phyloP scores from a whole-genome alignment of 35 echinoderm and acorn worm genomes.

The Heliocidaris erythrogramma region DNA sequence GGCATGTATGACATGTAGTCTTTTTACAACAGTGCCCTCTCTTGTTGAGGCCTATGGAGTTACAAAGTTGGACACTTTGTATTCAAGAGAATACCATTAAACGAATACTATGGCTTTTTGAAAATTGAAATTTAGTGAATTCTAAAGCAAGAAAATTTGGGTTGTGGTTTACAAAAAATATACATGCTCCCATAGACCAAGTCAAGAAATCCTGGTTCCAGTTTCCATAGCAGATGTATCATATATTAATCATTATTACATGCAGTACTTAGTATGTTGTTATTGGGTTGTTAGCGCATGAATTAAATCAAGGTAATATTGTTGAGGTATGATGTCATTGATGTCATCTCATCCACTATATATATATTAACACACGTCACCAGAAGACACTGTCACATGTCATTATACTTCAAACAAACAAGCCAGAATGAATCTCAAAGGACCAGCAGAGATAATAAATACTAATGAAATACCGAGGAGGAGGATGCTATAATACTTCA shows the following conservation, averaged over 20 bases:
- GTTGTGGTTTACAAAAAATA: not conserved
- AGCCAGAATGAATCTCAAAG: not conserved
- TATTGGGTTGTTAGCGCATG: no score
- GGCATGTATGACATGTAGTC: not conserved
- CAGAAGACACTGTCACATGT: not conserved
- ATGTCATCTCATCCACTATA: not conserved
- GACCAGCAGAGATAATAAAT: no score
- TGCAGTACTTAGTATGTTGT: no score
- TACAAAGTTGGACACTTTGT: not conserved
- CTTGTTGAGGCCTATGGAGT: not conserved
- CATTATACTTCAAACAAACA: not conserved
- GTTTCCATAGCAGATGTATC: no score
- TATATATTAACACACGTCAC: not conserved
- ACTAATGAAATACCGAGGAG: no score
- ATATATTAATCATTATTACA: no score
- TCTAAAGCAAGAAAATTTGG: not conserved
- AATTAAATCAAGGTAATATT: not conserved
- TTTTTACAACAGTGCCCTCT: not conserved
- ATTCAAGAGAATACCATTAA: not conserved
- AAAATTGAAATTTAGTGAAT: not conserved
- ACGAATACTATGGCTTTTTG: not conserved
- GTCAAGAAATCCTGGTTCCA: no score
- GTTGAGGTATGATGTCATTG: not conserved
- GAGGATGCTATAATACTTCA: no score
- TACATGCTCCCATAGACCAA: no score